A percentile compares a stretch with the other conserved stretches of the same genome.
phyloP scores from a whole-genome alignment of 2,888 invertebrate species.

The Andrena fulva region DNA sequence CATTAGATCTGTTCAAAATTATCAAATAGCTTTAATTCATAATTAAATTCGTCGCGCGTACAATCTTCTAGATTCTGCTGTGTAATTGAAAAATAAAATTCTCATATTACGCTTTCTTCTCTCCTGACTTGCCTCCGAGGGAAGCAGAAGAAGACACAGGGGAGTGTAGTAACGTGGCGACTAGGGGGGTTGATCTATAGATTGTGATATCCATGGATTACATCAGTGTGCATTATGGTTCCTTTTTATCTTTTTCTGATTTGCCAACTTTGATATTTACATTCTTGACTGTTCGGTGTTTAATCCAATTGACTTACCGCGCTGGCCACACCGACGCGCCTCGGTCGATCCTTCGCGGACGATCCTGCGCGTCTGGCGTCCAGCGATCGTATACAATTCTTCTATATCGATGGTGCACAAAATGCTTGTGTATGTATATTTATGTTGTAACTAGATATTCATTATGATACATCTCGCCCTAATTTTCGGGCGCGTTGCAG shows the following conservation, averaged over 20 bases:
- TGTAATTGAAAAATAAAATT: background rate
- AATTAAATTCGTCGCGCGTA: too few relatives aligned
- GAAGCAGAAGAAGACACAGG: background rate
- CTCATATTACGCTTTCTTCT: background rate
- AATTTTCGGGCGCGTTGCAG: constrained; percentile 75
- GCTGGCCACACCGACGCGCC: constrained; percentile 77
- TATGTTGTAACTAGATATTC: constrained; percentile 84
- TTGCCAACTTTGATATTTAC: constrained; percentile 79
- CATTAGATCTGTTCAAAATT: too few relatives aligned
- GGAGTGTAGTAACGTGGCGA: background rate
- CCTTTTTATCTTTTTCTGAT: constrained; percentile 76
- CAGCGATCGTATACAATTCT: constrained; percentile 78
- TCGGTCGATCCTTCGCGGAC: constrained; percentile 50
- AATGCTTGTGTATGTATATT: constrained; percentile 85
- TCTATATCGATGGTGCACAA: constrained; percentile 82
- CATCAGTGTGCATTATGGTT: constrained; percentile 78
- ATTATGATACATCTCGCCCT: constrained; percentile 75
- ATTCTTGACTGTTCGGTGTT: constrained; percentile 81
- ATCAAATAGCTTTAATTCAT: too few relatives aligned
- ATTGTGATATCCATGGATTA: constrained; percentile 73
- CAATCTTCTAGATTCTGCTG: background rate
- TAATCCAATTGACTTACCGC: constrained; percentile 75
- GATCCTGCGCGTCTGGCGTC: constrained; percentile 76
- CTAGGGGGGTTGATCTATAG: background rate
- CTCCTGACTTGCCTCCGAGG: background rate